Evolutionary conservation across 2,797 vertebrate species (phyloP).

Genomic region (Clarias pachynema): DNA sequence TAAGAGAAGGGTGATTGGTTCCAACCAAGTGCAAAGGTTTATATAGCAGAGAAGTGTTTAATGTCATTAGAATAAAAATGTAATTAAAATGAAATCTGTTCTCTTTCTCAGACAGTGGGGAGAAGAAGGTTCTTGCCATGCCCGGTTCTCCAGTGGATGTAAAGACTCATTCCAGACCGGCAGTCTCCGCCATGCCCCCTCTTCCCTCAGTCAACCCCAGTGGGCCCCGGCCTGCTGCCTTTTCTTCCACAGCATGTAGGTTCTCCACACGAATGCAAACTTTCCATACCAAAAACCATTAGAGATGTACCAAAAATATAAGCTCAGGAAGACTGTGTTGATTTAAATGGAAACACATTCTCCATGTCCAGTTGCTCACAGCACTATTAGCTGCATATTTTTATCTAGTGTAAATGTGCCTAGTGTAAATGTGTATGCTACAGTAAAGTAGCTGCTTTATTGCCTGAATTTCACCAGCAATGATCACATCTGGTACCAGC

Average conservation of each 20-base stretch:
- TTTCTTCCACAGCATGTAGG: conserved; percentile 91
- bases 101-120: conserved; percentile 83
- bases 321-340: too few relatives aligned
- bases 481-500: not conserved
- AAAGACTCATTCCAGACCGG: conserved; percentile 95
- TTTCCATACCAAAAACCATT: not conserved
- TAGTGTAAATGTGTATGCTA: not conserved
- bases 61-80: not conserved
- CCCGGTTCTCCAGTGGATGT: conserved; percentile 98
- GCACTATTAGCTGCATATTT: not conserved
- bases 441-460: not conserved
- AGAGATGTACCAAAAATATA: not conserved
- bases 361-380: not conserved
- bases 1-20: not conserved
- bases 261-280: conserved; percentile 14
- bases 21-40: not conserved
- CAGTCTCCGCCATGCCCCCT: conserved; percentile 92
- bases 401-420: not conserved
- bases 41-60: not conserved
- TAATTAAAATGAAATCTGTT: not conserved
- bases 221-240: conserved; percentile 89
- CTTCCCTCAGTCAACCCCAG: conserved; percentile 91
- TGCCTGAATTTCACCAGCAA: not conserved
- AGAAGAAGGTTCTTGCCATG: conserved; percentile 96
- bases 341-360: not conserved